phyloP scores from a whole-genome alignment of 2,113 vertebrate species.

The Tapirus terrestris region DNA sequence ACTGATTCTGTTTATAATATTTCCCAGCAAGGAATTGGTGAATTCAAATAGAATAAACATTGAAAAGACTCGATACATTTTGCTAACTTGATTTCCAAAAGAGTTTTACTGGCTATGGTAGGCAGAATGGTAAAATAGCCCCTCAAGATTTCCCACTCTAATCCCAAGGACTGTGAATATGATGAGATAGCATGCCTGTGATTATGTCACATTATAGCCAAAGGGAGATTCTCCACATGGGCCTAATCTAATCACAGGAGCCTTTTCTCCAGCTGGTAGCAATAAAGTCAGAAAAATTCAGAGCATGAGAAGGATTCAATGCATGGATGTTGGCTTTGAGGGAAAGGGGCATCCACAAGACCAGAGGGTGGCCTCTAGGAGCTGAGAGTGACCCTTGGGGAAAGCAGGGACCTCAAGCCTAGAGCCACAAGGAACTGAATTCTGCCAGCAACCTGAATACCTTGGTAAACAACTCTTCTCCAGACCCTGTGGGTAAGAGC shows the following conservation, averaged over 20 bases:
- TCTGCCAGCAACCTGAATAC: not conserved
- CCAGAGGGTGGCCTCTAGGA: not conserved
- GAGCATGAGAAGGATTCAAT: not conserved
- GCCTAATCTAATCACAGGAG: not conserved
- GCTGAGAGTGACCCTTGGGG: not conserved
- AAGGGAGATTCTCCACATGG: not conserved
- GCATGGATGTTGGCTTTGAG: not conserved
- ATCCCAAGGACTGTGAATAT: not conserved
- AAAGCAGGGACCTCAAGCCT: not conserved
- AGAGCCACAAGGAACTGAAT: not conserved
- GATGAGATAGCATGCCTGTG: not conserved
- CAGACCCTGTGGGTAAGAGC: not conserved
- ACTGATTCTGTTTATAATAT: not conserved
- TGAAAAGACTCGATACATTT: not conserved
- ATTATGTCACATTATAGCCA: not conserved
- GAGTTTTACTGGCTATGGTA: not conserved
- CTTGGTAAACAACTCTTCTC: not conserved
- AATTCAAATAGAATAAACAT: constrained; percentile 36
- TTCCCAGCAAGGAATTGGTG: not conserved
- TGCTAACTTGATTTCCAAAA: constrained; percentile 19
- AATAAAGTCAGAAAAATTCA: not conserved
- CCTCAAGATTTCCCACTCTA: not conserved
- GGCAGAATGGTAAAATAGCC: not conserved
- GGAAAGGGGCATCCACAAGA: not conserved
- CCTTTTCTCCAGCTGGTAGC: not conserved